Percentiles rank a stretch among this genome's conserved stretches.
Evolutionary conservation across 1,140 invertebrate genomes (phyloP).

Genomic region (Steinernema feltiae): DNA sequence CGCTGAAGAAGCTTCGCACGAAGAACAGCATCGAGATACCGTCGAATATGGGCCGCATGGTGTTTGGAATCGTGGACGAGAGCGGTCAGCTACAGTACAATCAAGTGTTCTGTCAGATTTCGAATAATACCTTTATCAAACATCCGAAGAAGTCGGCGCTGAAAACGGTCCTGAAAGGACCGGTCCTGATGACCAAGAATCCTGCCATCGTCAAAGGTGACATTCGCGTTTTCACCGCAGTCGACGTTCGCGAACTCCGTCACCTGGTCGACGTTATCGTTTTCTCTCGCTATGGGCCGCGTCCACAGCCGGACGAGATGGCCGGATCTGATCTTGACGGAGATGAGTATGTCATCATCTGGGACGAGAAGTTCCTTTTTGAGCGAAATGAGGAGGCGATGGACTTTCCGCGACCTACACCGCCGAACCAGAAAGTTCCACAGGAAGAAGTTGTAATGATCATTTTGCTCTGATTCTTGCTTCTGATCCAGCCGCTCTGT

Average conservation of each 20-base stretch:
- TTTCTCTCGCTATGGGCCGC: constrained; percentile 53
- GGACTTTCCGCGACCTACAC: constrained; percentile 26
- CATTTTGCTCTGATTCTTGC: background rate
- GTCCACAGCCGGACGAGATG: constrained; percentile 59
- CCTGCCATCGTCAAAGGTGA: constrained; percentile 58
- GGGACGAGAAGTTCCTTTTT: constrained; percentile 48
- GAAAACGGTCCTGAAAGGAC: constrained; percentile 29
- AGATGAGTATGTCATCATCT: constrained; percentile 57
- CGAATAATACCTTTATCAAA: constrained; percentile 24
- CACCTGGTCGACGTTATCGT: constrained; percentile 58
- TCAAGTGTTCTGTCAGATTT: constrained; percentile 50
- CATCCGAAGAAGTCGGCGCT: background rate
- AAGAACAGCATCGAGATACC: constrained; percentile 48
- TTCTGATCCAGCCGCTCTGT: background rate
- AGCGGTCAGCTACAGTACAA: constrained; percentile 47
- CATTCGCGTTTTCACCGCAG: constrained; percentile 54
- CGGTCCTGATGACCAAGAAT: constrained; percentile 55
- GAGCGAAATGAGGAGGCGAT: constrained; percentile 41
- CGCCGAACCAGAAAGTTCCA: background rate
- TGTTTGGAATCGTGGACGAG: constrained; percentile 54
- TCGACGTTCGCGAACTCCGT: constrained; percentile 51
- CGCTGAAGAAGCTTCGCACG: constrained; percentile 39
- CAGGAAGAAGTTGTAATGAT: background rate
- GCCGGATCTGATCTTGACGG: constrained; percentile 57
- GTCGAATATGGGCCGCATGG: constrained; percentile 40